Evolutionary conservation across 2,113 vertebrate species (phyloP).

Genomic region (Ictidomys tridecemlineatus): DNA sequence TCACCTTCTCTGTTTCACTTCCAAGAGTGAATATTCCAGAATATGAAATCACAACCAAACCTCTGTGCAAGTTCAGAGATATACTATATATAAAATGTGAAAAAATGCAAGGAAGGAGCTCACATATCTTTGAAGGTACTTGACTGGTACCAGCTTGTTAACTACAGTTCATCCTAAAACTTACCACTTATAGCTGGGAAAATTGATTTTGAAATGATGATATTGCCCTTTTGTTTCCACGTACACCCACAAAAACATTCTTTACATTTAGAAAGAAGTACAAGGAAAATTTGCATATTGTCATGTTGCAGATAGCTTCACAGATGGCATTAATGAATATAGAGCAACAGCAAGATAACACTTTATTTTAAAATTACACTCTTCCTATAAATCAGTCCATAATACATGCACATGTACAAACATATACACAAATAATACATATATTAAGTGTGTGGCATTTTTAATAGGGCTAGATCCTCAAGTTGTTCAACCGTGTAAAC

Average conservation of each 20-base stretch:
- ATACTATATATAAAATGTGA: not conserved
- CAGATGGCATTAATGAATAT: slow-evolving; percentile 39
- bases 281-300: slow-evolving; percentile 26
- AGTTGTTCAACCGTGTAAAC: not conserved
- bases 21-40: slow-evolving; percentile 11
- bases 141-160: not conserved
- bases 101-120: not conserved
- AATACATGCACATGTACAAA: not conserved
- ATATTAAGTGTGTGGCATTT: not conserved
- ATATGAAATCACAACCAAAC: not conserved
- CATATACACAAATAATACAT: not conserved
- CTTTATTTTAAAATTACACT: not conserved
- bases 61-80: not conserved
- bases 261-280: slow-evolving; percentile 49
- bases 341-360: not conserved
- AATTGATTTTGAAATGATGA: slow-evolving; percentile 43
- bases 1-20: not conserved
- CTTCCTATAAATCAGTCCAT: not conserved
- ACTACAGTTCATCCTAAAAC: slow-evolving; percentile 1
- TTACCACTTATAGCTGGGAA: not conserved
- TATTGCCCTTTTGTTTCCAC: slow-evolving; percentile 43
- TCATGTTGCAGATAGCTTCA: slow-evolving; percentile 15
- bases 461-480: not conserved
- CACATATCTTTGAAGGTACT: not conserved
- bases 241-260: slow-evolving; percentile 44